Percentiles rank a stretch among this genome's conserved stretches.
Evolutionary conservation across 30 jellyfish, hydroid and myxozoan species (phyloP).

Genomic region (Aurelia sp.): DNA sequence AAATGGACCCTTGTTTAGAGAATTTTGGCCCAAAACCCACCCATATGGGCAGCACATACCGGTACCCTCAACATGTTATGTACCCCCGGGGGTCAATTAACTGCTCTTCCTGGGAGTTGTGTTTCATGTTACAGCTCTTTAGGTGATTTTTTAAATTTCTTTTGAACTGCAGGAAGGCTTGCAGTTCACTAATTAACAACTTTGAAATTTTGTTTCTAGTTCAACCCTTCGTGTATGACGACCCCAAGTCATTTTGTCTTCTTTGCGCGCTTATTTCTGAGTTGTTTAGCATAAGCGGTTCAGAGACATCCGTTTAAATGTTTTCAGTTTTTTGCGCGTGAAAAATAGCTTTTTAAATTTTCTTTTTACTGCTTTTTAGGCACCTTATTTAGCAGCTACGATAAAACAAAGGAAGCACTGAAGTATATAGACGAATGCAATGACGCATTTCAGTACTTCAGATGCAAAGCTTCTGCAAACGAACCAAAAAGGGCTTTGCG

Average conservation of each 20-base stretch:
- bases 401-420: conserved; percentile 51
- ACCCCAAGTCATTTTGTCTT: not conserved
- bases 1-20: too few relatives aligned
- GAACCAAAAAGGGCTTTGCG: conserved; percentile 11
- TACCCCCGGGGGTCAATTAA: too few relatives aligned
- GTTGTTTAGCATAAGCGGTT: not conserved
- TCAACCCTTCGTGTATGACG: conserved; percentile 15
- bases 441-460: conserved; percentile 46
- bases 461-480: not conserved
- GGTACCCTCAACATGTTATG: too few relatives aligned
- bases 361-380: conserved; percentile 21
- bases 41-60: too few relatives aligned
- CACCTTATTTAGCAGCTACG: conserved; percentile 24
- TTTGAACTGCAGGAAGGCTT: too few relatives aligned
- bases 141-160: too few relatives aligned
- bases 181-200: not conserved
- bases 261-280: too few relatives aligned
- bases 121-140: too few relatives aligned
- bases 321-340: too few relatives aligned
- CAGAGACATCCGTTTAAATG: not conserved
- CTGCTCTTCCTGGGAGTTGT: too few relatives aligned
- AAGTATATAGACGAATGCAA: conserved; percentile 47
- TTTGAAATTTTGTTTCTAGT: conserved; percentile 20
- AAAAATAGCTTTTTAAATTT: too few relatives aligned
- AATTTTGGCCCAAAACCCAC: too few relatives aligned